Evolutionary conservation across 2,797 vertebrate species (phyloP).

Genomic region (Meriones psammophilus): DNA sequence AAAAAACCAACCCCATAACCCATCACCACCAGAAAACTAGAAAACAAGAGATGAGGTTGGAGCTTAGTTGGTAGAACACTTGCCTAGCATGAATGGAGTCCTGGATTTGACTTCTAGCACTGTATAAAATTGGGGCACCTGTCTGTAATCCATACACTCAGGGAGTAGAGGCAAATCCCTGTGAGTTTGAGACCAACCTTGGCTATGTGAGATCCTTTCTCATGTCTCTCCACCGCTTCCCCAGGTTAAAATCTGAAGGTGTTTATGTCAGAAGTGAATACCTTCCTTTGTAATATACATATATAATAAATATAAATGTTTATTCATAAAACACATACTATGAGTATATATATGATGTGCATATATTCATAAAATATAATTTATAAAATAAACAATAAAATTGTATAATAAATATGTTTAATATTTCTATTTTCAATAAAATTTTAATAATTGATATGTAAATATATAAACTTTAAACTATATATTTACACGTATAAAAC

Average conservation of each 20-base stretch:
- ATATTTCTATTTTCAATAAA: too few relatives aligned
- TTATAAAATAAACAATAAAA: too few relatives aligned
- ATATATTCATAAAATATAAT: too few relatives aligned
- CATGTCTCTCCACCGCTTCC: not conserved
- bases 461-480: too few relatives aligned
- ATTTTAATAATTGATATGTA: too few relatives aligned
- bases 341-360: too few relatives aligned
- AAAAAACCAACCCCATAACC: too few relatives aligned
- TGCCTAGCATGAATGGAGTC: not conserved
- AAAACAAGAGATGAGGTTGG: not conserved
- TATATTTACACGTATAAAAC: not conserved
- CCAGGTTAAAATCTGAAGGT: conserved; percentile 43
- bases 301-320: not conserved
- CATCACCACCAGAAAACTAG: too few relatives aligned
- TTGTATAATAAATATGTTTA: too few relatives aligned
- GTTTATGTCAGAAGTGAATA: not conserved
- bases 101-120: not conserved
- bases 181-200: not conserved
- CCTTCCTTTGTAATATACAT: not conserved
- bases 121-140: not conserved
- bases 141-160: not conserved
- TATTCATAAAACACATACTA: too few relatives aligned
- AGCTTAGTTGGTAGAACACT: not conserved
- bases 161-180: not conserved
- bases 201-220: not conserved